These are phyloP conservation scores for Cyphomyrmex costatus DNA, from an alignment of 1,140 invertebrate genomes.

Conservation along the genomic window DNA sequence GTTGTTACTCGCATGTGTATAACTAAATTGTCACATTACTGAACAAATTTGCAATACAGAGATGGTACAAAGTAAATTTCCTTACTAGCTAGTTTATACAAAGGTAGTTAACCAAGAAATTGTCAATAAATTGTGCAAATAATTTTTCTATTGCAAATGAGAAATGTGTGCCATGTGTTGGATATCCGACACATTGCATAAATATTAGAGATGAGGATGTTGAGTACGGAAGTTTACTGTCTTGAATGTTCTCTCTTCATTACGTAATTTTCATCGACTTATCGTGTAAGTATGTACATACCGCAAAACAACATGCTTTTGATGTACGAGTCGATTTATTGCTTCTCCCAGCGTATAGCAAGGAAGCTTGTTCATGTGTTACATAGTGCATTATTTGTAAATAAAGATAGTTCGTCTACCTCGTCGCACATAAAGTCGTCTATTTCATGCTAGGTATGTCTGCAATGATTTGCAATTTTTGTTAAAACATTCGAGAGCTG, in stretches of 20 bases:
- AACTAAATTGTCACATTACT: neutral
- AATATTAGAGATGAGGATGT: neutral
- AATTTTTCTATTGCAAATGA: conserved; percentile 8
- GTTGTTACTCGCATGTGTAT: conserved; percentile 49
- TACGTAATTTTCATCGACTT: conserved; percentile 42
- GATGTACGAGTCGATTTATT: conserved; percentile 48
- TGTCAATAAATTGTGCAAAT: neutral
- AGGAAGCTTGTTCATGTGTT: conserved; percentile 57
- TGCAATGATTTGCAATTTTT: neutral
- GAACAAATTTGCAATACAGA: conserved; percentile 32
- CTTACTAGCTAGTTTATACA: neutral
- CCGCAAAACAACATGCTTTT: conserved; percentile 48
- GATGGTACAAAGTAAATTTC: conserved; percentile 44
- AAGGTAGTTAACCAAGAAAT: neutral
- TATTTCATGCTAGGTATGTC: conserved; percentile 44
- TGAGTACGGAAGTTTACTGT: conserved; percentile 55
- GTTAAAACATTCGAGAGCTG: neutral
- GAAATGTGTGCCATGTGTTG: neutral
- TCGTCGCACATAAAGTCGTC: conserved; percentile 39
- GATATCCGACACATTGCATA: neutral
- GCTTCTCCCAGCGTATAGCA: conserved; percentile 34
- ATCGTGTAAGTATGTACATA: conserved; percentile 62
- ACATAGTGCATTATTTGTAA: conserved; percentile 59
- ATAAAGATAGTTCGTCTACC: conserved; percentile 58
- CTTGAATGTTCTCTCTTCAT: conserved; percentile 19